These are phyloP conservation scores for Anolis apletophallus DNA, from an alignment of 2,797 vertebrate genomes.

Conservation along the genomic window DNA sequence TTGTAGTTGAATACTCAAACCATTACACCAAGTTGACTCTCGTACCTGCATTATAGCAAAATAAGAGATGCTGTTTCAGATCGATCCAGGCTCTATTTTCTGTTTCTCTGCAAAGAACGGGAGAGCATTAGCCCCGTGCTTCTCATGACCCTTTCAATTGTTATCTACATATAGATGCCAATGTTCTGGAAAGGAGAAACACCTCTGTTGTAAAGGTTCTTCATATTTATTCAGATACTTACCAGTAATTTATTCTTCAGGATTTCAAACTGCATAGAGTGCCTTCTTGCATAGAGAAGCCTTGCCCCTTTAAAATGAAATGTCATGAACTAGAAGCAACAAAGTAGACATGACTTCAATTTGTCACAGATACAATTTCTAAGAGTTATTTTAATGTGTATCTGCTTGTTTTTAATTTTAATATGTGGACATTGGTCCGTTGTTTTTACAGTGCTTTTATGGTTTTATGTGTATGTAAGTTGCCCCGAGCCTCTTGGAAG, in stretches of 20 bases:
- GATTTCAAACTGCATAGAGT: background rate
- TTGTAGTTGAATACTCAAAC: too few relatives aligned
- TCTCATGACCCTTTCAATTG: background rate
- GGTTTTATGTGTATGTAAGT: too few relatives aligned
- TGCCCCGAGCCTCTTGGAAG: too few relatives aligned
- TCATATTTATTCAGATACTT: background rate
- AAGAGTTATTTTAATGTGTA: too few relatives aligned
- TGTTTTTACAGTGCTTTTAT: too few relatives aligned
- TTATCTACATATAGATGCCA: background rate
- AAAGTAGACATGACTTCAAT: background rate
- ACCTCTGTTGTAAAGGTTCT: background rate
- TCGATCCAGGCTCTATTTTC: background rate
- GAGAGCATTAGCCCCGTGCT: background rate
- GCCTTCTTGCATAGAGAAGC: background rate
- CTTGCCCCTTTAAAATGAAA: background rate
- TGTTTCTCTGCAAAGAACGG: background rate
- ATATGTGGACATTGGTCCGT: too few relatives aligned
- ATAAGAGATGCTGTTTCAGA: background rate
- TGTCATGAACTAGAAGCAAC: background rate
- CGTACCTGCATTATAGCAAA: background rate
- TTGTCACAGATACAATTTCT: background rate
- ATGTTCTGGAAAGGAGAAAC: background rate
- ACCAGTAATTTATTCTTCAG: background rate
- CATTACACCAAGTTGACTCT: too few relatives aligned
- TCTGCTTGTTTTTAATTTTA: too few relatives aligned